Evolutionary conservation across 2,888 invertebrate species (phyloP).

Genomic region (Cephus runcator): DNA sequence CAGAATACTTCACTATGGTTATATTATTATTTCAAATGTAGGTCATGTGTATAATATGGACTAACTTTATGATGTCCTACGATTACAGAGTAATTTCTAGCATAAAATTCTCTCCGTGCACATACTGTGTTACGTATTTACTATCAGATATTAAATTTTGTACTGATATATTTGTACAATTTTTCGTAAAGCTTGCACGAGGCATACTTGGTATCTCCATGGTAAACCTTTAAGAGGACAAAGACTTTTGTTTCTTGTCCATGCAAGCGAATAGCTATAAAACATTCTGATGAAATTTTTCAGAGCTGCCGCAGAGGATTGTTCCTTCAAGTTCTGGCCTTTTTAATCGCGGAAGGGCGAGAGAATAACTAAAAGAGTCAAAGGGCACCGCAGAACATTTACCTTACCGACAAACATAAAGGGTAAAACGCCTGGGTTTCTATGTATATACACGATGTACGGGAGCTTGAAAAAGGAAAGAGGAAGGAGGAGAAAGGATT

Average conservation of each 20-base stretch:
- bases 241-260: not conserved
- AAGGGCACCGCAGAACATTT: not conserved
- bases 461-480: not conserved
- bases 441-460: not conserved
- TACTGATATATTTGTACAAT: not conserved
- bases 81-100: too few relatives aligned
- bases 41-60: too few relatives aligned
- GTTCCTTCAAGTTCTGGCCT: not conserved
- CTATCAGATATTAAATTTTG: not conserved
- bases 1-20: too few relatives aligned
- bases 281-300: not conserved
- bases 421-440: not conserved
- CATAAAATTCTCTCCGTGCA: too few relatives aligned
- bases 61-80: too few relatives aligned
- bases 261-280: not conserved
- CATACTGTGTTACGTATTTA: not conserved
- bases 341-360: not conserved
- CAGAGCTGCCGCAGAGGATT: not conserved
- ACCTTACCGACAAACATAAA: not conserved
- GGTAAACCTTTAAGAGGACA: not conserved
- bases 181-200: not conserved
- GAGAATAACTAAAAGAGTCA: not conserved
- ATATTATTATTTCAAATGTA: too few relatives aligned
- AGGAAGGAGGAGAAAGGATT: not conserved
- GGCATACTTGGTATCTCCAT: not conserved